These are phyloP conservation scores for Salvator merianae DNA, from an alignment of 2,113 vertebrate species.

Conservation along the genomic window DNA sequence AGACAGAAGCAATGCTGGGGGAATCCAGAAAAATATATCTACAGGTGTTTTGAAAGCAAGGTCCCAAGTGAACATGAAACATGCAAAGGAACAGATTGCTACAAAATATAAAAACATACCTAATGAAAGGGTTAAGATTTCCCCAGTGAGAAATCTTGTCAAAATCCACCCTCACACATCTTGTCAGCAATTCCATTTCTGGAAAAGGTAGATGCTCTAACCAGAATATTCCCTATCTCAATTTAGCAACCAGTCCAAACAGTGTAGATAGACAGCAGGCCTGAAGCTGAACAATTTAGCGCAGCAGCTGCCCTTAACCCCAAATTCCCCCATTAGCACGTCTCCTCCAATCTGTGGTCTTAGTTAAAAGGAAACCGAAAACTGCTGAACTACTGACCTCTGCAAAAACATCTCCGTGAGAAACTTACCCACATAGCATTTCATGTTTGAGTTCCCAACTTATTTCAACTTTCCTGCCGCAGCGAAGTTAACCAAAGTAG, in stretches of 20 bases:
- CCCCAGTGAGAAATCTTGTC: background rate
- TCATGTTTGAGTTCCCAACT: background rate
- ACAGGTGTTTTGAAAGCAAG: conserved; percentile 8
- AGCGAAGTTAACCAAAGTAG: background rate
- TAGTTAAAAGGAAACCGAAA: conserved; percentile 22
- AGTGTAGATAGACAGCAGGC: background rate
- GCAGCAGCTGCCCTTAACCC: background rate
- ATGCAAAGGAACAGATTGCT: conserved; percentile 5
- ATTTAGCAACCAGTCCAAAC: background rate
- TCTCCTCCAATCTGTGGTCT: conserved; percentile 8
- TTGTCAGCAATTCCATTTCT: background rate
- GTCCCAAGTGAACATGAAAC: background rate
- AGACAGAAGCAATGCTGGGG: background rate
- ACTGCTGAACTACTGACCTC: background rate
- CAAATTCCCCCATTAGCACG: background rate
- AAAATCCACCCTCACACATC: background rate
- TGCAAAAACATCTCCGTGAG: conserved; percentile 12
- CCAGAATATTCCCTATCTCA: background rate
- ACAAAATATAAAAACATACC: background rate
- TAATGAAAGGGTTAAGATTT: conserved; percentile 1
- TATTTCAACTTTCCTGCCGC: background rate
- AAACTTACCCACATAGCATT: background rate
- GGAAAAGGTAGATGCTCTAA: background rate
- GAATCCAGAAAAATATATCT: background rate
- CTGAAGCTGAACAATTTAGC: background rate